These are phyloP conservation scores for Phocoena sinus DNA, from an alignment of 2,113 vertebrate species.

Conservation along the genomic window DNA sequence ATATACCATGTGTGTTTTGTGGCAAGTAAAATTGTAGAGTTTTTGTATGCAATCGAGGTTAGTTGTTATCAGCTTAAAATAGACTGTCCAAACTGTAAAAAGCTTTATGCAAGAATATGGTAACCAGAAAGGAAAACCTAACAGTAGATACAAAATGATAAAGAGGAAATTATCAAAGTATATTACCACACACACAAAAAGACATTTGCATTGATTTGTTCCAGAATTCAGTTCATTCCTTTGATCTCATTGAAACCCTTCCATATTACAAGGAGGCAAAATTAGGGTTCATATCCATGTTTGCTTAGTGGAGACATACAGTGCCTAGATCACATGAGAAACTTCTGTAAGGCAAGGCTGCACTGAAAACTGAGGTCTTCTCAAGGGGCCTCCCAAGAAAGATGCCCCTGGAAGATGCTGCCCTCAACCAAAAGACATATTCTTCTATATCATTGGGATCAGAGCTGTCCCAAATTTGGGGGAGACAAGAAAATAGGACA, in stretches of 20 bases:
- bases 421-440: not conserved
- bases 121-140: not conserved
- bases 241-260: not conserved
- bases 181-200: not conserved
- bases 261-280: not conserved
- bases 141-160: not conserved
- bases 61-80: not conserved
- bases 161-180: not conserved
- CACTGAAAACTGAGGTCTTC: not conserved
- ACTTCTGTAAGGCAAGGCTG: not conserved
- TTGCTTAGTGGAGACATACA: not conserved
- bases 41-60: not conserved
- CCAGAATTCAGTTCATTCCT: not conserved
- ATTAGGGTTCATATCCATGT: not conserved
- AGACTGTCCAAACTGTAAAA: not conserved
- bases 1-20: too few species aligned
- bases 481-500: not conserved
- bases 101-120: not conserved
- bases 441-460: not conserved
- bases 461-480: not conserved
- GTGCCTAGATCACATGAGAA: not conserved
- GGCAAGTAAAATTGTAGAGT: not conserved
- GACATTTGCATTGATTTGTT: not conserved
- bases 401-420: not conserved
- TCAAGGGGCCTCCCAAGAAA: not conserved